phyloP scores from a whole-genome alignment of 2,797 vertebrate species.

The Champsocephalus gunnari region DNA sequence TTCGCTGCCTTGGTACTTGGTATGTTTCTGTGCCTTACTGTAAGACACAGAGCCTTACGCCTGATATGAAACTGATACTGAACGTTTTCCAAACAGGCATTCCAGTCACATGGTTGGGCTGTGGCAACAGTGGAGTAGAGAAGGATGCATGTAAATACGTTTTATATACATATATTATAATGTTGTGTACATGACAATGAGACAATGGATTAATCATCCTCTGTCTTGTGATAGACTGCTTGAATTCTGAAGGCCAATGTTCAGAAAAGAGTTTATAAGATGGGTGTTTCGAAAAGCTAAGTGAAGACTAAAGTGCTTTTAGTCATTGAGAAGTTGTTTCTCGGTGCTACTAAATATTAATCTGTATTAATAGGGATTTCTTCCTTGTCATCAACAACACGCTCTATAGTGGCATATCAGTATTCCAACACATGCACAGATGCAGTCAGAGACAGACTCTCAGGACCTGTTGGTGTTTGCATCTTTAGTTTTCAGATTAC shows the following conservation, averaged over 20 bases:
- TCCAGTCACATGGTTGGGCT: conserved; percentile 66
- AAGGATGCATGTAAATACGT: conserved; percentile 84
- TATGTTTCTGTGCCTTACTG: conserved; percentile 58
- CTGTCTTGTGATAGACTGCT: conserved; percentile 61
- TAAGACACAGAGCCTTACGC: conserved; percentile 47
- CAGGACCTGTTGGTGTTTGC: conserved; percentile 69
- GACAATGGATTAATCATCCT: conserved; percentile 57
- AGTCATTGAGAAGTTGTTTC: conserved; percentile 58
- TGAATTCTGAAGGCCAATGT: conserved; percentile 60
- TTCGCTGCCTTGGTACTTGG: conserved; percentile 60
- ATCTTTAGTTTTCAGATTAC: conserved; percentile 61
- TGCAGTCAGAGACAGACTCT: conserved; percentile 61
- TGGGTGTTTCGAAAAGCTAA: conserved; percentile 45
- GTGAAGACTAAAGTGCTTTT: conserved; percentile 58
- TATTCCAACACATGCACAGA: conserved; percentile 71
- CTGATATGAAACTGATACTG: conserved; percentile 60
- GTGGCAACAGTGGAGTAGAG: conserved; percentile 71
- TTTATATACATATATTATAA: conserved; percentile 79
- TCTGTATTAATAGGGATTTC: conserved; percentile 57
- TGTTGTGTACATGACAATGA: conserved; percentile 77
- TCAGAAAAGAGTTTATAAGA: conserved; percentile 31
- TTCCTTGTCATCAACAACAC: conserved; percentile 56
- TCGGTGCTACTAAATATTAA: conserved; percentile 64
- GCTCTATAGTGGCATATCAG: conserved; percentile 69
- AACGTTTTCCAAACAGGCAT: conserved; percentile 73